Base-by-base conservation (phyloP, 2,797 vertebrate species). In the Chelon labrosus region DNA sequence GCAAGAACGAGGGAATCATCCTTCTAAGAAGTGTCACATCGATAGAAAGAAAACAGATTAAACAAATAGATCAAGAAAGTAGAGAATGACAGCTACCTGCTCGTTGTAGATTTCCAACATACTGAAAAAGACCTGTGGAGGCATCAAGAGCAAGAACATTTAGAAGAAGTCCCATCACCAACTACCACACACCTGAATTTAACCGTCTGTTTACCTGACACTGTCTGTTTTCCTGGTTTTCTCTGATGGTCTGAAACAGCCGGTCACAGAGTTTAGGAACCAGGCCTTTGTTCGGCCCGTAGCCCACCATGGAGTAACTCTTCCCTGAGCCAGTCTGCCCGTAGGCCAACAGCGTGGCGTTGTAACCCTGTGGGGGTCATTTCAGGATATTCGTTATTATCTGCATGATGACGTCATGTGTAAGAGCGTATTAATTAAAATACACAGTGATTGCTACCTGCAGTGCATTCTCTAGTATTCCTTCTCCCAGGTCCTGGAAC, bases 71-170 rank as follows among this genome's bases (percentile, higher is more conserved):
- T 47, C 37, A 10, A 9, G 19, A 50, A 27, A 12, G 5, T n/a
- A 55, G 46, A 53, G 14, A 63, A 19, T 35, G 0, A 14, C 12
- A 38, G 31, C 3, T 90, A 97, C 96, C 96, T 97, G 96, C 74
- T 97, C 95, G 0, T 96, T 96, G 82, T 96, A 96, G 82, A 97
- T 97, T 88, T 97, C 96, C 94, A 97, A 81, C 96, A 96, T 96
- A 63, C 96, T 97, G 91, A 96, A 96, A 70, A 96, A 95, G 10
- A 97, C 94, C 96, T 97, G 83, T 38, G 78, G 14, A 77, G 41
- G 87, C 59, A 66, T 49, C 20, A 66, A 51, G 20, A 65, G 54
- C 27, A 76, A 31, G 70, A n/a, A 75, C 20, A 10, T 66, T 73
- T 3, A 63, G 14, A 17, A 1, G 10, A 17, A 16, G 39, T n/a